Base-by-base conservation (phyloP, 1,140 invertebrate genomes). In the Thaumetopoea pityocampa region DNA sequence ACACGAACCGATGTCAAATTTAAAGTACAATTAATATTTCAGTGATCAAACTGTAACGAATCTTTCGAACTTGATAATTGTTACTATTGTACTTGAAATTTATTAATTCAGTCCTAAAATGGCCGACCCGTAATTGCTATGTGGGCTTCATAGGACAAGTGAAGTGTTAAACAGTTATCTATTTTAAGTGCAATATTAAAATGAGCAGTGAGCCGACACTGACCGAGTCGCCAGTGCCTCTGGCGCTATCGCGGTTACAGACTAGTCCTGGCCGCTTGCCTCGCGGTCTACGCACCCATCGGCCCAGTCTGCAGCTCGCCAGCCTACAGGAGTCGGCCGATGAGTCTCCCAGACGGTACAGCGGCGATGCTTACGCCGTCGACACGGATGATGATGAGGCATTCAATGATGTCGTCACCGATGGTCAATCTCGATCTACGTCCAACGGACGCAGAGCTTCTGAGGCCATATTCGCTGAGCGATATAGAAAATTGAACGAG, bases 301-400 rank as follows among this genome's bases (percentile, higher is more conserved):
- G 80, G 4, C 80, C 73, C 15, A 81, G 74, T 40, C 47, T 84
- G 40, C 68, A 64, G 17, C 68, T 82, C 7, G 76, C 77, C 20
- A 81, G 77, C 51, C 42, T 84, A 17, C 71, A 80, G 52, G 77
- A 84, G 51, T 56, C 80, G 7, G 67, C 60, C n/a, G 77, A 81
- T 17, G 81, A 81, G 51, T 70, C 64, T 5, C 71, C 73, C n/a
- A 63, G 79, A 20, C 76, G 77, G 12, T 80, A 57, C 48, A 80
- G 72, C 36, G 67, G 85, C 26, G 56, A 88, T 76, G 42, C 69
- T 54, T 55, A 62, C 32, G 69, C 70, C n/a, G 52, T 63, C n/a
- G 71, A 76, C 37, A 68, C 67, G 4, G 79, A 85, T 22, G 85
- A 86, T 34, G 85, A 86, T 10, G 80, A 81, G 33, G 53, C 78